phyloP scores from a whole-genome alignment of 2,797 vertebrate species.

The Eulemur albifrons region DNA sequence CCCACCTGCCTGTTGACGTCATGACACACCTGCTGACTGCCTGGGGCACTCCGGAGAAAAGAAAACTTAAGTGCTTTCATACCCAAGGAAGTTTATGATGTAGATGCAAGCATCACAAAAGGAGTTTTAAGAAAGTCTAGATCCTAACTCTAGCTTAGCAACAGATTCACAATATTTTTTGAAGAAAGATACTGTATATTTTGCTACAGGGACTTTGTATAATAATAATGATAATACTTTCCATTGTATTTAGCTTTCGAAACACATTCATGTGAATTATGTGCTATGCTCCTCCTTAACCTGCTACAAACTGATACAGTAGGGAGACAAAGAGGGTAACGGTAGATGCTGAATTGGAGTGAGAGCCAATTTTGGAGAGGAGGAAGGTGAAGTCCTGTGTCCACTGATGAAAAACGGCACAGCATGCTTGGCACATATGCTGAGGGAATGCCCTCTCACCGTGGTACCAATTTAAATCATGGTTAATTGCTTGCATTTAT shows the following conservation, averaged over 20 bases:
- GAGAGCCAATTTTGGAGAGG: not conserved
- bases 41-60: not conserved
- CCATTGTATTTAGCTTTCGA: not conserved
- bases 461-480: not conserved
- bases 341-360: not conserved
- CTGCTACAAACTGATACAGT: not conserved
- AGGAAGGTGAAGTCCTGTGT: not conserved
- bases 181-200: not conserved
- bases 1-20: not conserved
- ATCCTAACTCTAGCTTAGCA: not conserved
- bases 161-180: not conserved
- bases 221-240: not conserved
- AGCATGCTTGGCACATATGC: fast-evolving
- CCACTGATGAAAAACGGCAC: not conserved
- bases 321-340: not conserved
- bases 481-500: not conserved
- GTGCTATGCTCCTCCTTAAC: not conserved
- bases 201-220: not conserved
- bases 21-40: not conserved
- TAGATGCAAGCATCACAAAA: not conserved
- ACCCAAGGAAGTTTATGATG: not conserved
- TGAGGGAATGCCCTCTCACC: not conserved
- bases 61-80: not conserved
- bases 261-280: not conserved
- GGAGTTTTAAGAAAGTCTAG: not conserved